Conservation (phyloP, 2,113 vertebrate species). For the Columba janthina region DNA sequence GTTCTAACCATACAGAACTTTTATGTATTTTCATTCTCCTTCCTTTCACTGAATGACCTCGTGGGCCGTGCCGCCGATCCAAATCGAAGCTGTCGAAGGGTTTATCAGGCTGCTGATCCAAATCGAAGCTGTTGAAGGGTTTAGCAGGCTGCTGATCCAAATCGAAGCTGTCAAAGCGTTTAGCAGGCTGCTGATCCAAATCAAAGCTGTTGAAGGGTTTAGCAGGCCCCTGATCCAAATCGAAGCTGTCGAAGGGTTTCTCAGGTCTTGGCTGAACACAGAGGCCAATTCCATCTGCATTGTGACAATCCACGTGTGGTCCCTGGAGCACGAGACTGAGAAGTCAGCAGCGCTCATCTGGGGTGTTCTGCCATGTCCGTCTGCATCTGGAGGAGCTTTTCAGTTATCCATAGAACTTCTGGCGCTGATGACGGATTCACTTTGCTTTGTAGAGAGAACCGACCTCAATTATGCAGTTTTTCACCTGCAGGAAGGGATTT, state of each 20-base stretch:
- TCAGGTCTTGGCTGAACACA: background rate
- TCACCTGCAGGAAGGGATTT: background rate
- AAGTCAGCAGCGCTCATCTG: background rate
- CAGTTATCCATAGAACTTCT: background rate
- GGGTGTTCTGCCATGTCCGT: background rate
- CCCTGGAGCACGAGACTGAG: accelerated
- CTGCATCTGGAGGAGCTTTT: background rate
- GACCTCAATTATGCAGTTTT: background rate
- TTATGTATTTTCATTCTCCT: background rate
- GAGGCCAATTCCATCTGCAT: background rate
- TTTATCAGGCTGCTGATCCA: background rate
- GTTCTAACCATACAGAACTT: background rate
- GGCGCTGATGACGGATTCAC: background rate
- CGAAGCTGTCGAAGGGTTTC: background rate
- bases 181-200: too few species aligned
- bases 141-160: background rate
- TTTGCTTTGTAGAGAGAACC: background rate
- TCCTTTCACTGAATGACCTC: accelerated
- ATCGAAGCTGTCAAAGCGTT: background rate
- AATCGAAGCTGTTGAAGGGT: background rate
- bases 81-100: background rate
- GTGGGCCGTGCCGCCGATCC: background rate
- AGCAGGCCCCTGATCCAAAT: background rate
- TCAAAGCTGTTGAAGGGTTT: background rate
- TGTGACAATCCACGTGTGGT: accelerated